Evolutionary conservation across 2,113 vertebrate species (phyloP), one percentile per base, ranked within the genome.

Genomic region (Mungos mungo): DNA sequence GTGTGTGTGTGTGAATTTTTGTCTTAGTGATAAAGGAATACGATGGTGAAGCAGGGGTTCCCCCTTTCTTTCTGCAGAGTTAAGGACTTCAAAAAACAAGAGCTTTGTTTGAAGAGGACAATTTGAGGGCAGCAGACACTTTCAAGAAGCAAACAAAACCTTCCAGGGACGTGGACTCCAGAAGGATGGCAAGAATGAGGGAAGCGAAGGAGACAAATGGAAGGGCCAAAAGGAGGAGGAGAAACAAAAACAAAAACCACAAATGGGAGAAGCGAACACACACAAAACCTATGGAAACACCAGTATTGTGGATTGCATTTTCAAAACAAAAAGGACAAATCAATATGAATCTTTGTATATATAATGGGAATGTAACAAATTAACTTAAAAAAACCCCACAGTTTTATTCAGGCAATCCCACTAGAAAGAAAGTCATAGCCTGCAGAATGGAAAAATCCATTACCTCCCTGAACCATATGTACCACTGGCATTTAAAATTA

Each of bases 291-390:
- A 94, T 15, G 41, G 50, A 76, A 89, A 38, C 3, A 83, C 35
- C 65, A 90, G 45, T 60, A 60, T 11, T 19, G 10, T 79, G 27
- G 29, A 50, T 29, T 66, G 16, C 1, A 90, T 83, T 94, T 94
- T 94, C 77, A 97, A 54, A 94, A 77, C 82, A 69, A 93, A 94
- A 81, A 88, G 35, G 41, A 82, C 16, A 71, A 89, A 82, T 72
- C 6, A 50, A 35, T 65, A 35, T 18, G 88, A 76, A 66, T 84
- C 52, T 87, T 35, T 68, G 74, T 35, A 27, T 25, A 54, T 29
- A 33, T n/a, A 93, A 60, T 45, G 27, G 19, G 18, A 76, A 76
- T 63, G 47, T 41, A 89, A 54, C 50, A 94, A 89, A 65, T 87
- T 66, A 92, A 92, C 2, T 65, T 82, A 45, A 82, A 84, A 93